phyloP scores from a whole-genome alignment of 2,888 invertebrate species.

The Coremacera marginata region DNA sequence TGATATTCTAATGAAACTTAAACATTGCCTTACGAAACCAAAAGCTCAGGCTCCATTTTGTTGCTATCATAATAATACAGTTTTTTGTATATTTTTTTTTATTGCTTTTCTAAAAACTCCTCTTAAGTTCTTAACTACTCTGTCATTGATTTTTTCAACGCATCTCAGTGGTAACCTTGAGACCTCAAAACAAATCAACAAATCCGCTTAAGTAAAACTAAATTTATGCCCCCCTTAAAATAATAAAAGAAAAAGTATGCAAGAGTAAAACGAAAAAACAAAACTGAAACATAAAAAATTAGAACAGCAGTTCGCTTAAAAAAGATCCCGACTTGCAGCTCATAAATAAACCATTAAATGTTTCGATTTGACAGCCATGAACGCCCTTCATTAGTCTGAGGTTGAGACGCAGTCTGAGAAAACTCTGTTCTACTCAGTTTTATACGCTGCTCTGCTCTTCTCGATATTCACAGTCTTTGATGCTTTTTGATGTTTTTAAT shows the following conservation, averaged over 20 bases:
- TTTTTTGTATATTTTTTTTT: too few relatives aligned
- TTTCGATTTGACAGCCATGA: slow-evolving; percentile 4
- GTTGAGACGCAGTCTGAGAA: not conserved
- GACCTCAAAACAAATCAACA: too few relatives aligned
- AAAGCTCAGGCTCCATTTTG: too few relatives aligned
- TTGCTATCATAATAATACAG: too few relatives aligned
- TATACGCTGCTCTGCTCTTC: not conserved
- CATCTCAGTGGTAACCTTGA: too few relatives aligned
- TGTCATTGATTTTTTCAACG: too few relatives aligned
- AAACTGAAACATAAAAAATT: not conserved
- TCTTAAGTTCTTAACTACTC: too few relatives aligned
- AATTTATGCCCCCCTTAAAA: too few relatives aligned
- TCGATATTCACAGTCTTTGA: not conserved
- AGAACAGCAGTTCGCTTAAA: not conserved
- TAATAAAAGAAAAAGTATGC: not conserved
- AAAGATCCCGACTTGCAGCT: not conserved
- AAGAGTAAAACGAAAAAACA: not conserved
- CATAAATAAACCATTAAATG: slow-evolving; percentile 28
- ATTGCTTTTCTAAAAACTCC: too few relatives aligned
- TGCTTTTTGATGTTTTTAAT: not conserved
- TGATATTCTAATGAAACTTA: too few relatives aligned
- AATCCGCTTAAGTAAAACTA: too few relatives aligned
- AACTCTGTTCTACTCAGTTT: not conserved
- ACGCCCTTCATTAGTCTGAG: slow-evolving; percentile 21
- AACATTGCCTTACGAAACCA: too few relatives aligned